Conservation (phyloP, 2,113 vertebrate genomes). For the Trinectes maculatus region DNA sequence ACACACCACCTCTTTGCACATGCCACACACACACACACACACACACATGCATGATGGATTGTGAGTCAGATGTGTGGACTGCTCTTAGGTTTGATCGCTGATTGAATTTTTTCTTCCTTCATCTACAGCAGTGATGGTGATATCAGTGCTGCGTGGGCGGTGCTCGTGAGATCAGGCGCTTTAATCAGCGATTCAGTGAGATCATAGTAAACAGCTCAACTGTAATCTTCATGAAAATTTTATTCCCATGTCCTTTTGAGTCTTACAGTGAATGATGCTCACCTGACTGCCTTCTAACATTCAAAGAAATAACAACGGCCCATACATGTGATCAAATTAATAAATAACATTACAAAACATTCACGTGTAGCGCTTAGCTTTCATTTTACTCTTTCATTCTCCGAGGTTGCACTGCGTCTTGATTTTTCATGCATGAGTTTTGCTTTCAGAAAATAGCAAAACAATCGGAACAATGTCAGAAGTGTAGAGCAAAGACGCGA, state of each 20-base stretch:
- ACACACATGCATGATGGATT: not conserved
- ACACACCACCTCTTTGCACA: not conserved
- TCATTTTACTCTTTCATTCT: conserved; percentile 27
- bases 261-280: not conserved
- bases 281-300: not conserved
- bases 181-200: conserved; percentile 30
- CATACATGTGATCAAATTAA: conserved; percentile 7
- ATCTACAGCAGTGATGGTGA: conserved; percentile 23
- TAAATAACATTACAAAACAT: not conserved
- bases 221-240: conserved; percentile 26
- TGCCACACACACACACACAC: not conserved
- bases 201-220: conserved; percentile 18
- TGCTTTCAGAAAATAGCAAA: conserved; percentile 12
- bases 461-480: conserved; percentile 21
- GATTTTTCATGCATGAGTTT: conserved; percentile 35
- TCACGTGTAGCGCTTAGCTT: conserved; percentile 23
- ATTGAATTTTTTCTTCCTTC: conserved; percentile 60
- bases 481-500: conserved; percentile 32
- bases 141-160: conserved; percentile 25
- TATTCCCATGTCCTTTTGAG: not conserved
- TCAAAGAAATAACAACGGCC: conserved; percentile 5
- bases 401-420: conserved; percentile 5
- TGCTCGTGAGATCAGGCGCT: conserved; percentile 21
- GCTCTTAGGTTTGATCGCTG: conserved; percentile 24
- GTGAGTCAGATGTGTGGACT: conserved; percentile 39